Evolutionary conservation across 2,888 invertebrate species (phyloP).

Genomic region (Pegoplata infirma): DNA sequence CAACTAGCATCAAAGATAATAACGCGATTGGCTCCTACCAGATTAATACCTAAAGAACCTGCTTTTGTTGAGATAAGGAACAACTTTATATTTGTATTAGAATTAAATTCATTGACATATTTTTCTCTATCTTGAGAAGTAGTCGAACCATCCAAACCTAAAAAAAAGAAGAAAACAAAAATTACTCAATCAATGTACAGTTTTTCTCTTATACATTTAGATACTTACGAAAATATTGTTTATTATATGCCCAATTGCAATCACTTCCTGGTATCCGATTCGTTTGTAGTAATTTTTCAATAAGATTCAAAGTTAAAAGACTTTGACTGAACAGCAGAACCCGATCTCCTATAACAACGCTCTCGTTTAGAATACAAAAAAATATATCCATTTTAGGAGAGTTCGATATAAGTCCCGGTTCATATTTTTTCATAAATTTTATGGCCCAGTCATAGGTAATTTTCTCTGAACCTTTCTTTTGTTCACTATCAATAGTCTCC

Average conservation of each 20-base stretch:
- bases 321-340: slow-evolving; percentile 97
- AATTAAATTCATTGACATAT: slow-evolving; percentile 97
- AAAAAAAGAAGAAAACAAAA: slow-evolving; percentile 16
- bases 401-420: slow-evolving; percentile 92
- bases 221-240: slow-evolving; percentile 92
- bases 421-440: slow-evolving; percentile 90
- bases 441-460: slow-evolving; percentile 94
- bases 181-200: not conserved
- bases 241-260: slow-evolving; percentile 89
- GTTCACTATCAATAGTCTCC: slow-evolving; percentile 81
- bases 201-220: too few relatives aligned
- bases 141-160: slow-evolving; percentile 96
- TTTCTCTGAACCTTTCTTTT: slow-evolving; percentile 46
- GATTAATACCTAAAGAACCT: slow-evolving; percentile 97
- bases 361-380: slow-evolving; percentile 93
- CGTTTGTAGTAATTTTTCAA: slow-evolving; percentile 93
- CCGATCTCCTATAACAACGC: slow-evolving; percentile 91
- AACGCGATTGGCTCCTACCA: slow-evolving; percentile 97
- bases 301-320: slow-evolving; percentile 94
- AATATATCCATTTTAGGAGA: slow-evolving; percentile 97
- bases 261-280: slow-evolving; percentile 84
- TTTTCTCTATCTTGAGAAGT: slow-evolving; percentile 96
- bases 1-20: slow-evolving; percentile 99
- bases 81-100: slow-evolving; percentile 89
- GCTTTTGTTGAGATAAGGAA: slow-evolving; percentile 98